phyloP scores from a whole-genome alignment of 1,140 invertebrate species.

The Pissodes strobi region DNA sequence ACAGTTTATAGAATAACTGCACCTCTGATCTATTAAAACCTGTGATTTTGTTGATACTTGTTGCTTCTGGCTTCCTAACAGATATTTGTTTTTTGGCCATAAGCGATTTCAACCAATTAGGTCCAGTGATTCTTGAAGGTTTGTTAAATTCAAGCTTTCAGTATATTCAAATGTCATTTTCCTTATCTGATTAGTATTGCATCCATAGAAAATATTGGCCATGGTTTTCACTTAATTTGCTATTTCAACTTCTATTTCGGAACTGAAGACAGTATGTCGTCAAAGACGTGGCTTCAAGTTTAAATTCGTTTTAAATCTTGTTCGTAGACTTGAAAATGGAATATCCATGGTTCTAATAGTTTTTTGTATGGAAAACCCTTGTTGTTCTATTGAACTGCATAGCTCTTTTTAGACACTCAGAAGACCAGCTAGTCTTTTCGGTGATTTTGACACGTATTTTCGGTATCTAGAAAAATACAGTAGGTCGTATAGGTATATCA shows the following conservation, averaged over 20 bases:
- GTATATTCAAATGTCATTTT: constrained; percentile 30
- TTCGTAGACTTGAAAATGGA: constrained; percentile 48
- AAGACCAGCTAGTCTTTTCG: no score
- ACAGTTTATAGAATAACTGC: constrained; percentile 39
- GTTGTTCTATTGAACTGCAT: no score
- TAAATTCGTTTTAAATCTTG: constrained; percentile 18
- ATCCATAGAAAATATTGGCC: constrained; percentile 36
- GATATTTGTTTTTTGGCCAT: constrained; percentile 47
- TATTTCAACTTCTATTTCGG: constrained; percentile 30
- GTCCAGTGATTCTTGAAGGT: constrained; percentile 35
- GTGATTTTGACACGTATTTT: no score
- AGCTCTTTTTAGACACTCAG: no score
- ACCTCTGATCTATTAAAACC: no score
- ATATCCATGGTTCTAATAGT: no score
- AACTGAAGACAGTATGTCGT: constrained; percentile 23
- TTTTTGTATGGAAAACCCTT: no score
- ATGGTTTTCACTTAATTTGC: constrained; percentile 26
- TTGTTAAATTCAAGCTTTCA: constrained; percentile 42
- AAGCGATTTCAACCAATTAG: constrained; percentile 27
- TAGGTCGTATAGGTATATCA: no score
- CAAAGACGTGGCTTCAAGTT: constrained; percentile 26
- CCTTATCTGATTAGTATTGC: constrained; percentile 21
- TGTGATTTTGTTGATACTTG: constrained; percentile 36
- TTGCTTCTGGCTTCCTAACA: constrained; percentile 40
- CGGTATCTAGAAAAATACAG: no score